A percentile compares a stretch with the other conserved stretches of the same genome.
Evolutionary conservation across 2,113 vertebrate species (phyloP).

Genomic region (Monarcha castaneiventris): DNA sequence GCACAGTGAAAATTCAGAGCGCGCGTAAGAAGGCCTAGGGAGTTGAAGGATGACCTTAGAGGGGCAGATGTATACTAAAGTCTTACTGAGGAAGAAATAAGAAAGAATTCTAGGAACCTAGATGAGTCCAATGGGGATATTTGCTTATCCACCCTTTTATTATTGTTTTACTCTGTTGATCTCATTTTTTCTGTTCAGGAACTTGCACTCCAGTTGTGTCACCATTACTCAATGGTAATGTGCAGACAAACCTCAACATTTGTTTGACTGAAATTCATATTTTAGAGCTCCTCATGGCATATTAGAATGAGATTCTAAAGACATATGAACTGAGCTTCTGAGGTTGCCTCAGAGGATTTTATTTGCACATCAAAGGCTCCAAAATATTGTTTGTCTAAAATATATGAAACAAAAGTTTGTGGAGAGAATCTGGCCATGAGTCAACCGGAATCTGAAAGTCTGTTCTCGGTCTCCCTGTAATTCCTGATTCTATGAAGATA

Average conservation of each 20-base stretch:
- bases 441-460: background rate
- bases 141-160: background rate
- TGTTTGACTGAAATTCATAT: background rate
- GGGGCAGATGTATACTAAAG: background rate
- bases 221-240: rapidly evolving
- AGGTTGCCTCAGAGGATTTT: background rate
- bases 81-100: background rate
- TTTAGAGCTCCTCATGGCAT: background rate
- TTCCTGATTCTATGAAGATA: background rate
- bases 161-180: background rate
- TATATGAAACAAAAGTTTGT: background rate
- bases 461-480: background rate
- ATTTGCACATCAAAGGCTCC: background rate
- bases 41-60: background rate
- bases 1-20: background rate
- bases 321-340: background rate
- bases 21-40: background rate
- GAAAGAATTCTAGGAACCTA: background rate
- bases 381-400: background rate
- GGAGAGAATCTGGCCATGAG: background rate
- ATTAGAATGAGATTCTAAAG: background rate
- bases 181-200: background rate
- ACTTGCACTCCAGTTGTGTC: background rate
- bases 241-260: background rate
- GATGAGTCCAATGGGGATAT: background rate